Conservation (phyloP, 2,113 vertebrate genomes). For the Copsychus sechellarum region DNA sequence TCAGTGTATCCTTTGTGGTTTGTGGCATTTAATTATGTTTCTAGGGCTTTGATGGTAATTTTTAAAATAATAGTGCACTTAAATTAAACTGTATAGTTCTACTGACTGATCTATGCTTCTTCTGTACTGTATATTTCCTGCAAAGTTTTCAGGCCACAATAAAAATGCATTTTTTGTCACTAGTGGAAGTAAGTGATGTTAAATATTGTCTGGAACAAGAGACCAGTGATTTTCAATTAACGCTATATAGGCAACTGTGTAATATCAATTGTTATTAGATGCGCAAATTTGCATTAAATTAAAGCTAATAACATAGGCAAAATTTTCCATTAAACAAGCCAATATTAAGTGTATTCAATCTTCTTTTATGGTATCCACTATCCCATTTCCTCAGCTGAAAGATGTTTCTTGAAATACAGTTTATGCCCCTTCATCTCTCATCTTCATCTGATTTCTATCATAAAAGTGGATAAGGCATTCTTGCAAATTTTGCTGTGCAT, state of each 20-base stretch:
- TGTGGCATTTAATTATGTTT: neutral
- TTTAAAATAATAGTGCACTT: neutral
- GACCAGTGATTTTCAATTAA: slow-evolving; percentile 67
- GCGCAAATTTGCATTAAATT: slow-evolving; percentile 58
- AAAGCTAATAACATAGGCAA: slow-evolving; percentile 21
- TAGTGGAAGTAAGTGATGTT: neutral
- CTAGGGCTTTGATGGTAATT: neutral
- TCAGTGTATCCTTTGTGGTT: neutral
- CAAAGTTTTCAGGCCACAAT: neutral
- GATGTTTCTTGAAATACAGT: neutral
- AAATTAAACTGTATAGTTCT: neutral
- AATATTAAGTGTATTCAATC: slow-evolving; percentile 1
- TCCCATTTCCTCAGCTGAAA: neutral
- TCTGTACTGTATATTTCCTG: neutral
- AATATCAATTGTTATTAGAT: slow-evolving; percentile 42
- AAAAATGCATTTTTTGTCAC: neutral
- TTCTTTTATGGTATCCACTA: neutral
- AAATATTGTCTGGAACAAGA: slow-evolving; percentile 15
- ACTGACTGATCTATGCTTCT: neutral
- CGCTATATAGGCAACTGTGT: slow-evolving; percentile 36
- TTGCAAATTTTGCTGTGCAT: neutral
- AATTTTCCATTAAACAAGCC: slow-evolving; percentile 25
- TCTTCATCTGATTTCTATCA: neutral
- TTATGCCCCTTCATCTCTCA: neutral
- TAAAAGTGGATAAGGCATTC: neutral